Conservation (phyloP, 92 coral and sea anemone genomes). For the Siderastrea radians region DNA sequence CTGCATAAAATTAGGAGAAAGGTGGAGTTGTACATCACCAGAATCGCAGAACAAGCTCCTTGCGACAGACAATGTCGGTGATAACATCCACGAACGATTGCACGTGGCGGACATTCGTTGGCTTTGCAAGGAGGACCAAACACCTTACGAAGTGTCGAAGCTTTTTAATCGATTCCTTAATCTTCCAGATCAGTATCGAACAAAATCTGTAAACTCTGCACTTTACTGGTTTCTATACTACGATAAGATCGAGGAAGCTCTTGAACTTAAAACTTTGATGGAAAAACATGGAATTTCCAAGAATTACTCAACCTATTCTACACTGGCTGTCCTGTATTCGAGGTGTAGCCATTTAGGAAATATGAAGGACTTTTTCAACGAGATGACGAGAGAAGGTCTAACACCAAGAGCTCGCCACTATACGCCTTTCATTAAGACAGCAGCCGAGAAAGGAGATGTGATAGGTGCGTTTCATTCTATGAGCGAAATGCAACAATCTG, state of each 20-base stretch:
- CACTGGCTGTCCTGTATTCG: constrained; percentile 60
- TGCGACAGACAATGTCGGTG: background rate
- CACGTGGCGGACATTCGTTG: constrained; percentile 26
- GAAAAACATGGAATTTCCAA: constrained; percentile 36
- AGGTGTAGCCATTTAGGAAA: constrained; percentile 47
- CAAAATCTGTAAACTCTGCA: constrained; percentile 69
- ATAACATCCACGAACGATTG: background rate
- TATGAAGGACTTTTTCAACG: constrained; percentile 47
- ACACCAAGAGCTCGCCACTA: constrained; percentile 63
- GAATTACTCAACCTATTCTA: constrained; percentile 63
- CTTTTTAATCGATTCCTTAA: constrained; percentile 6
- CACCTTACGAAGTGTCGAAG: background rate
- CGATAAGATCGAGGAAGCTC: constrained; percentile 50
- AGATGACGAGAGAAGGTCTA: constrained; percentile 58
- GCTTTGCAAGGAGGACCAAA: constrained; percentile 1
- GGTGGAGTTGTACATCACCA: constrained; percentile 16
- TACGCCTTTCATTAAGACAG: constrained; percentile 59
- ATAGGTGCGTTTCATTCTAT: constrained; percentile 56
- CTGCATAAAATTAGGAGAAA: background rate
- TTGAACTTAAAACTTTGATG: constrained; percentile 58
- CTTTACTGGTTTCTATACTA: constrained; percentile 64
- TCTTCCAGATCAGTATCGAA: constrained; percentile 25
- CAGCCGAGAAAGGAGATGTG: constrained; percentile 66
- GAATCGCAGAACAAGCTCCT: background rate
- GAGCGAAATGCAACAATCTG: constrained; percentile 65